Evolutionary conservation across 2,113 vertebrate genomes (phyloP).

Genomic region (Lagenorhynchus albirostris): DNA sequence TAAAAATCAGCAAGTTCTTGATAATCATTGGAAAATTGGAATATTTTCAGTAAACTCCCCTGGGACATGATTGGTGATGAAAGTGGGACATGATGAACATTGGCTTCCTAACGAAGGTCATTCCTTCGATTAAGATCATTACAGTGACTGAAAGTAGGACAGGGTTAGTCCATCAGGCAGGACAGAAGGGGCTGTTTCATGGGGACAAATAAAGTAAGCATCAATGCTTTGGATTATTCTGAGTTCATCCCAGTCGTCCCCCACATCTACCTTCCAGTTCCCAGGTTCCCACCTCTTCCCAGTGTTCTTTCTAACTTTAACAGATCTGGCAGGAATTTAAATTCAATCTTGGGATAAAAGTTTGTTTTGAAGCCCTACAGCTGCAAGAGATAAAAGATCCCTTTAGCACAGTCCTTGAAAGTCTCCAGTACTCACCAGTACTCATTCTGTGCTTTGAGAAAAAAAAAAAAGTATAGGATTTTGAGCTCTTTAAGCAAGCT

Average conservation of each 20-base stretch:
- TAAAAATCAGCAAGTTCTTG: not conserved
- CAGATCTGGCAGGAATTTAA: not conserved
- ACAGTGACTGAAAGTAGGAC: not conserved
- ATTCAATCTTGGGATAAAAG: not conserved
- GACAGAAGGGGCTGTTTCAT: not conserved
- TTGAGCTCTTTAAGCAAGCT: not conserved
- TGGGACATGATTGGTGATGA: not conserved
- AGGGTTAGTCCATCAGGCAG: not conserved
- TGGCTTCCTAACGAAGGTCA: not conserved
- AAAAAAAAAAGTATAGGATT: not conserved
- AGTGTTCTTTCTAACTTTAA: not conserved
- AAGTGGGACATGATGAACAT: not conserved
- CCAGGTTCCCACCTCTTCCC: not conserved
- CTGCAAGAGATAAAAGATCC: not conserved
- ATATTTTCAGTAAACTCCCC: not conserved
- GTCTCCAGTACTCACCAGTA: not conserved
- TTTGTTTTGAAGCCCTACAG: not conserved
- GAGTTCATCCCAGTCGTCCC: not conserved
- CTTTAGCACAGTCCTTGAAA: not conserved
- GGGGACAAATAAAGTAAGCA: not conserved
- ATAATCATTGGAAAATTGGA: not conserved
- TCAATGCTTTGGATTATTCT: not conserved
- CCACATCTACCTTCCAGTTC: not conserved
- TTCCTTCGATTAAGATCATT: not conserved
- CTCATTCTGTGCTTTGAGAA: not conserved